Evolutionary conservation across 2,113 vertebrate species (phyloP).

Genomic region (Falco punctatus): DNA sequence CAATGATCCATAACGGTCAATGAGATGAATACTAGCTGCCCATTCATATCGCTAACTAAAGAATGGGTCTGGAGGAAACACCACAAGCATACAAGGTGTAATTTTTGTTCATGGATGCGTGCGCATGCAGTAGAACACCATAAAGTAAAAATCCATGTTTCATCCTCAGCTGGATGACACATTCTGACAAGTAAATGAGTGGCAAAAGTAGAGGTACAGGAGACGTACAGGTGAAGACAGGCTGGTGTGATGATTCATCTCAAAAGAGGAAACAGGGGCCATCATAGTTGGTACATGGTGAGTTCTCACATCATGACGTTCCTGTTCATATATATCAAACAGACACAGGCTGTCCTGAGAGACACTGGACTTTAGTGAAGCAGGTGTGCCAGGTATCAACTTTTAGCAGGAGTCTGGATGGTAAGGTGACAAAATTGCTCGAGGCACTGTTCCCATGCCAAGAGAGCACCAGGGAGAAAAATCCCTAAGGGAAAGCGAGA

Average conservation of each 20-base stretch:
- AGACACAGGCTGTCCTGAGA: not conserved
- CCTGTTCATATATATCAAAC: not conserved
- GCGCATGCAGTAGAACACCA: not conserved
- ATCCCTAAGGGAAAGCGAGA: not conserved
- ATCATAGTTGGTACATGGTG: not conserved
- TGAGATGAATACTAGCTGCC: not conserved
- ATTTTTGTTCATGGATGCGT: not conserved
- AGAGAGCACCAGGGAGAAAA: not conserved
- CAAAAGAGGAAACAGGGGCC: not conserved
- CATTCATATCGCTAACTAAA: not conserved
- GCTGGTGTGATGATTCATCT: not conserved
- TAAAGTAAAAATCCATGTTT: not conserved
- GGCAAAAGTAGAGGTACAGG: not conserved
- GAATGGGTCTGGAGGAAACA: not conserved
- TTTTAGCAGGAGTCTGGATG: not conserved
- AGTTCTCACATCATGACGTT: not conserved
- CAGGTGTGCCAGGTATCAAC: accelerated
- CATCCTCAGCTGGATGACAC: not conserved
- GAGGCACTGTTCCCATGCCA: not conserved
- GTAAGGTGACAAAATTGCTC: not conserved
- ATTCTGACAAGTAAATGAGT: not conserved
- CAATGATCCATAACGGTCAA: not conserved
- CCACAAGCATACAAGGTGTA: not conserved
- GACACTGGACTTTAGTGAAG: not conserved
- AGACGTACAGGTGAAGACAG: not conserved